phyloP scores from a whole-genome alignment of 2,797 vertebrate species.

The Alosa sapidissima region DNA sequence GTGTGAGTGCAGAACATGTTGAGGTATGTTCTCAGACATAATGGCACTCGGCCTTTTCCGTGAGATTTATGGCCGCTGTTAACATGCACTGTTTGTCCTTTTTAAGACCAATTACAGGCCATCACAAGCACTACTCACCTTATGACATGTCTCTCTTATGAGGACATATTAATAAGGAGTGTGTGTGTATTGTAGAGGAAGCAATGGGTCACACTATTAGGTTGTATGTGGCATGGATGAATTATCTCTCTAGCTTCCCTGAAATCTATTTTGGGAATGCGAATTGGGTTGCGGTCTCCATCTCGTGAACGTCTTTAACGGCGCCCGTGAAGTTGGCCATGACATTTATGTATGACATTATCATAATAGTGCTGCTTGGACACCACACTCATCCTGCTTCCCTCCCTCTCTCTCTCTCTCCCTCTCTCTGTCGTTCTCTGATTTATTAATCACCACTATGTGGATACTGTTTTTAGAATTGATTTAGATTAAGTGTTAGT shows the following conservation, averaged over 20 bases:
- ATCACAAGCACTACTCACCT: neutral
- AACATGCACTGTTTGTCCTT: neutral
- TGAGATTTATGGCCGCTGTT: neutral
- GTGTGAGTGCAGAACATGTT: neutral
- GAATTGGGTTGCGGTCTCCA: neutral
- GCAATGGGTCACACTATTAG: constrained; percentile 4
- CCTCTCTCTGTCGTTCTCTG: neutral
- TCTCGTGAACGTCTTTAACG: neutral
- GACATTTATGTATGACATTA: constrained; percentile 12
- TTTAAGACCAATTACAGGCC: neutral
- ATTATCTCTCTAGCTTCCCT: neutral
- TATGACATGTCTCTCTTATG: neutral
- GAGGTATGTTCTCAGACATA: neutral
- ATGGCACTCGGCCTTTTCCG: neutral
- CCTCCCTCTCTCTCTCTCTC: neutral
- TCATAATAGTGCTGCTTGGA: neutral
- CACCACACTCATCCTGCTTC: neutral
- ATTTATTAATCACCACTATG: no score
- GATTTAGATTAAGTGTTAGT: no score
- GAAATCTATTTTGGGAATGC: neutral
- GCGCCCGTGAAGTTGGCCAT: constrained; percentile 4
- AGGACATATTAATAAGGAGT: neutral
- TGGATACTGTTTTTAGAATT: no score
- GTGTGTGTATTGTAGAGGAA: neutral
- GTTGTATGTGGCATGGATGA: constrained; percentile 11